These are phyloP conservation scores for Aphaenogaster rudis DNA, from an alignment of 1,140 invertebrate species.

Conservation along the genomic window DNA sequence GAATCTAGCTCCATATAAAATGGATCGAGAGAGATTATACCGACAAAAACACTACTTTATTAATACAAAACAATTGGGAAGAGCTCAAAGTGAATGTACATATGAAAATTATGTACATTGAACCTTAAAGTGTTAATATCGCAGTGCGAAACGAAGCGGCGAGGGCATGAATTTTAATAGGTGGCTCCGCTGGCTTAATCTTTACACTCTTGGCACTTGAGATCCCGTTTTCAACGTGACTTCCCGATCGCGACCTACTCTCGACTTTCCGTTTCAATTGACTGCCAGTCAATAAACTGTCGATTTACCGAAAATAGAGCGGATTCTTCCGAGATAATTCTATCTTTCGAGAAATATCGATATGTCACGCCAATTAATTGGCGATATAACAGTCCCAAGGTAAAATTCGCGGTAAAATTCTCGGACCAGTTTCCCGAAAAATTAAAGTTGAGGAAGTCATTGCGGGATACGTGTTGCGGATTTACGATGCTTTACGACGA, in stretches of 20 bases:
- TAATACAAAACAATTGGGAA: too few relatives aligned
- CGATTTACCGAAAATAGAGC: conserved; percentile 21
- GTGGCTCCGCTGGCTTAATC: not conserved
- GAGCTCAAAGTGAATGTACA: too few relatives aligned
- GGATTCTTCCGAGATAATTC: conserved; percentile 22
- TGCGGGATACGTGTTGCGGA: not conserved
- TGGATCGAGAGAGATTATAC: too few relatives aligned
- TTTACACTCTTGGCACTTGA: not conserved
- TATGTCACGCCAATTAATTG: conserved; percentile 26
- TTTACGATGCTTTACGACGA: conserved; percentile 7
- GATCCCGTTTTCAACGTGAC: not conserved
- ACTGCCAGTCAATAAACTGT: conserved; percentile 45
- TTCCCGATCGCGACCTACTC: conserved; percentile 19
- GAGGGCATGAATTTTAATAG: conserved; percentile 16
- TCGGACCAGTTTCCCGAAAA: not conserved
- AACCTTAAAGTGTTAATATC: too few relatives aligned
- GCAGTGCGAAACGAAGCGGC: not conserved
- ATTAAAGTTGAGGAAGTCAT: conserved; percentile 24
- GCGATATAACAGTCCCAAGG: not conserved
- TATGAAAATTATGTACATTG: too few relatives aligned
- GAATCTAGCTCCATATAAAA: too few relatives aligned
- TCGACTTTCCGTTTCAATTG: conserved; percentile 35
- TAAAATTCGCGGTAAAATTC: not conserved
- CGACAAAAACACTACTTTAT: too few relatives aligned
- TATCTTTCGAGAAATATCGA: not conserved